Conservation (phyloP, 2,797 vertebrate genomes). For the Telmatherina bonti region DNA sequence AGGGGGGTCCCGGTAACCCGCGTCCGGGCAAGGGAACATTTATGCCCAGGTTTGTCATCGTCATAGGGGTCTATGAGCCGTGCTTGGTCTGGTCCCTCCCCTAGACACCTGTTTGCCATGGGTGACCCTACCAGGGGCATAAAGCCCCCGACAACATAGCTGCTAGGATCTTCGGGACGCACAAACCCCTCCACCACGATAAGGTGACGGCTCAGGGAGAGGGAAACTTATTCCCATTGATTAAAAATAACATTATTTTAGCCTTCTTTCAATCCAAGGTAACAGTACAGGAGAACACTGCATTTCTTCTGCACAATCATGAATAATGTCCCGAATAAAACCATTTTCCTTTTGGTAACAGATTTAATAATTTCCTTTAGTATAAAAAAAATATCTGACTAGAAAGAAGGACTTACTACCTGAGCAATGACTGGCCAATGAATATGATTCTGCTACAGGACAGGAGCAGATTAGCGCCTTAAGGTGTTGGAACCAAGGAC, state of each 20-base stretch:
- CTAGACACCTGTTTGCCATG: no score
- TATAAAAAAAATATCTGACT: slow-evolving; percentile 45
- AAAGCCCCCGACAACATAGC: no score
- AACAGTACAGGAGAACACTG: slow-evolving; percentile 12
- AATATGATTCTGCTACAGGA: slow-evolving; percentile 21
- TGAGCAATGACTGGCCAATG: slow-evolving; percentile 47
- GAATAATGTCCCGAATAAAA: slow-evolving; percentile 45
- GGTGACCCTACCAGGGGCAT: no score
- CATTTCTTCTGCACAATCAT: slow-evolving; percentile 41
- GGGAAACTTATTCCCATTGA: slow-evolving; percentile 43
- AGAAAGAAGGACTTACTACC: slow-evolving; percentile 51
- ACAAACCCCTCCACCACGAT: no score
- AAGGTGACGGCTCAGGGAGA: no score
- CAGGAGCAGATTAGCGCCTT: slow-evolving; percentile 47
- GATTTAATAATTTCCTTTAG: slow-evolving; percentile 39
- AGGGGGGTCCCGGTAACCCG: no score
- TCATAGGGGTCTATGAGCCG: no score
- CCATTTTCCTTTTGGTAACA: slow-evolving; percentile 53
- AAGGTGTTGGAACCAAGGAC: slow-evolving; percentile 39
- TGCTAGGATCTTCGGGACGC: no score
- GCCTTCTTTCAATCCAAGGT: slow-evolving; percentile 22
- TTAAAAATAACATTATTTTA: slow-evolving; percentile 49
- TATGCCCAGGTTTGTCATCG: no score
- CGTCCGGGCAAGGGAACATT: no score
- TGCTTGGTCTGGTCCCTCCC: no score